Evolutionary conservation across 2,888 invertebrate species (phyloP).

Genomic region (Malacosoma neustria): DNA sequence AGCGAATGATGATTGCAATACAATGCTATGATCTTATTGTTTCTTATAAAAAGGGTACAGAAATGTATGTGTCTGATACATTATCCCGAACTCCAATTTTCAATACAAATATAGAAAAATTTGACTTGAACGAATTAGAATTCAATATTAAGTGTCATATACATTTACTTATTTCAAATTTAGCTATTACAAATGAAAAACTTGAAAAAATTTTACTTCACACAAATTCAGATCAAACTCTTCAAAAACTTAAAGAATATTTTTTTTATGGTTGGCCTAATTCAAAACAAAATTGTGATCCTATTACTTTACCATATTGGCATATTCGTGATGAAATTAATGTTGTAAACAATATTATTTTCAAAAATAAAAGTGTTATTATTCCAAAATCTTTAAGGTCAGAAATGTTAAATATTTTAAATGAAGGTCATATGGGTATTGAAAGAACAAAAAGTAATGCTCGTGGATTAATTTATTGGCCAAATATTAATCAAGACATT

Average conservation of each 20-base stretch:
- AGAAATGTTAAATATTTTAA: slow-evolving; percentile 1
- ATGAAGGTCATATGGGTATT: slow-evolving; percentile 9
- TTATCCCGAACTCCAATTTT: slow-evolving; percentile 2
- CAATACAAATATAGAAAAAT: too few relatives aligned
- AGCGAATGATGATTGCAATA: slow-evolving; percentile 9
- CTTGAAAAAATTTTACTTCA: neutral
- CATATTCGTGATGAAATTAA: slow-evolving; percentile 5
- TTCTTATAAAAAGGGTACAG: slow-evolving; percentile 7
- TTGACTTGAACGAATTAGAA: neutral
- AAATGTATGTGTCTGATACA: slow-evolving; percentile 4
- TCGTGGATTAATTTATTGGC: slow-evolving; percentile 8
- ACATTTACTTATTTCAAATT: slow-evolving; percentile 2
- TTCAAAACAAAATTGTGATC: slow-evolving; percentile 2
- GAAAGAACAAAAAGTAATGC: slow-evolving; percentile 5
- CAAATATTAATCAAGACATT: slow-evolving; percentile 7
- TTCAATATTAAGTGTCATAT: neutral
- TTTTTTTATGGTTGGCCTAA: slow-evolving; percentile 8
- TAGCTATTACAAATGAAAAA: slow-evolving; percentile 1
- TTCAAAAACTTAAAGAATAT: slow-evolving; percentile 3
- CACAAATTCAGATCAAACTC: neutral
- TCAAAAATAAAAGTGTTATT: slow-evolving; percentile 4
- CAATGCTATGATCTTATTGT: slow-evolving; percentile 10
- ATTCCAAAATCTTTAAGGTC: slow-evolving; percentile 3
- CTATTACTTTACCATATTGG: slow-evolving; percentile 5
- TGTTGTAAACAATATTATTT: slow-evolving; percentile 5